Evolutionary conservation across 2,888 invertebrate species (phyloP).

Genomic region (Arge pagana): DNA sequence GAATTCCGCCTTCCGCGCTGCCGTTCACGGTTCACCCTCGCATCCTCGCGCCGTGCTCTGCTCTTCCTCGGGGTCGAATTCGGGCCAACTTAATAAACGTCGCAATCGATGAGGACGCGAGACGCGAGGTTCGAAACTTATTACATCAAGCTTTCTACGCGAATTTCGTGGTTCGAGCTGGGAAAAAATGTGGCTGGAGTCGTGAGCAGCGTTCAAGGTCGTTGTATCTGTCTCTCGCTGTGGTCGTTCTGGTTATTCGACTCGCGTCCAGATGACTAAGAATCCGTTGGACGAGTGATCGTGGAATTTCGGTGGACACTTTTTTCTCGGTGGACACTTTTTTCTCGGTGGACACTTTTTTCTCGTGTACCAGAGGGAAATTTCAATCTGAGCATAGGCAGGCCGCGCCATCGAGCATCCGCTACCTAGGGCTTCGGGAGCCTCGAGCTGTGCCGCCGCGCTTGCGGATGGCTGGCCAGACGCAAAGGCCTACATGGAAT

Average conservation of each 20-base stretch:
- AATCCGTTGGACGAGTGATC: no score
- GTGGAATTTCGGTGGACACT: background rate
- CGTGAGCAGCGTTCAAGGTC: no score
- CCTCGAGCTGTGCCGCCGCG: constrained; percentile 28
- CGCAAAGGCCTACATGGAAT: no score
- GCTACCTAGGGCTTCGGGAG: constrained; percentile 31
- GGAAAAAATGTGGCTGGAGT: no score
- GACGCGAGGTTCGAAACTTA: background rate
- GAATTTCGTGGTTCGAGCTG: no score
- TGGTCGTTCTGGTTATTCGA: no score
- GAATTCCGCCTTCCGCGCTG: background rate
- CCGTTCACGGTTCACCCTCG: no score
- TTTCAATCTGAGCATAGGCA: constrained; percentile 19
- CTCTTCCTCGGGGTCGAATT: constrained; percentile 15
- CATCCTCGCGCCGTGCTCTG: no score
- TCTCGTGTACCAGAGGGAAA: constrained; percentile 21
- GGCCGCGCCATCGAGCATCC: background rate
- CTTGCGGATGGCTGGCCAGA: no score
- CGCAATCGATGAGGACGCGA: constrained; percentile 11
- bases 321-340: background rate
- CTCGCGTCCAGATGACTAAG: no score
- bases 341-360: constrained; percentile 6
- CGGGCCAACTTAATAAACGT: constrained; percentile 16
- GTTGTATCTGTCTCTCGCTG: no score
- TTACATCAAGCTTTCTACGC: no score